Conservation (phyloP, 1,140 invertebrate genomes). For the Riptortus pedestris region DNA sequence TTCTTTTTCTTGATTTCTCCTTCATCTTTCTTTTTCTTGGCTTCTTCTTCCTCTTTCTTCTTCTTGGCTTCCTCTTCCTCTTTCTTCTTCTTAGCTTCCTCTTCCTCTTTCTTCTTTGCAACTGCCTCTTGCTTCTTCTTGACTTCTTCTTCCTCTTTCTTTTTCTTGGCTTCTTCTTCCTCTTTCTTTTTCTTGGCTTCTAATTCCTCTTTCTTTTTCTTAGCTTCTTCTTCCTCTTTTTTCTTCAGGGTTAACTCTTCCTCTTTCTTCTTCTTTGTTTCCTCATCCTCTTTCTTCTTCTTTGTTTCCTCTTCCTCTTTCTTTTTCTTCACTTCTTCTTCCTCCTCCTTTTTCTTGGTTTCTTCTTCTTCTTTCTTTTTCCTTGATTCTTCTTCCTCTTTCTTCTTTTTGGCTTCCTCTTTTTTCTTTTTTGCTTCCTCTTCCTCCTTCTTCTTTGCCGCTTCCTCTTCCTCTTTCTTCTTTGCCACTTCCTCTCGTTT, state of each 20-base stretch:
- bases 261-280: conserved; percentile 20
- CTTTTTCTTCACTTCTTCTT: conserved; percentile 20
- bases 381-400: conserved; percentile 30
- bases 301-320: conserved; percentile 18
- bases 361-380: conserved; percentile 29
- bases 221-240: conserved; percentile 17
- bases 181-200: neutral
- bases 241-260: conserved; percentile 23
- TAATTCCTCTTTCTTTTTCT: conserved; percentile 8
- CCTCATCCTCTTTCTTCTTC: conserved; percentile 17
- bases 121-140: conserved; percentile 27
- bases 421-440: conserved; percentile 31
- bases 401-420: conserved; percentile 30
- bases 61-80: conserved; percentile 31
- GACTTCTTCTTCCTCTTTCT: conserved; percentile 26
- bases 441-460: conserved; percentile 29
- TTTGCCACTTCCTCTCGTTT: conserved; percentile 25
- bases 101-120: conserved; percentile 26
- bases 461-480: conserved; percentile 25
- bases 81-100: conserved; percentile 25
- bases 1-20: conserved; percentile 29
- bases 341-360: conserved; percentile 27
- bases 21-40: conserved; percentile 29
- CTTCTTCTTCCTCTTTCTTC: conserved; percentile 31
- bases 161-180: conserved; percentile 17